These are phyloP conservation scores for Spinibarbus caldwelli DNA, from an alignment of 2,797 vertebrate genomes.

Conservation along the genomic window DNA sequence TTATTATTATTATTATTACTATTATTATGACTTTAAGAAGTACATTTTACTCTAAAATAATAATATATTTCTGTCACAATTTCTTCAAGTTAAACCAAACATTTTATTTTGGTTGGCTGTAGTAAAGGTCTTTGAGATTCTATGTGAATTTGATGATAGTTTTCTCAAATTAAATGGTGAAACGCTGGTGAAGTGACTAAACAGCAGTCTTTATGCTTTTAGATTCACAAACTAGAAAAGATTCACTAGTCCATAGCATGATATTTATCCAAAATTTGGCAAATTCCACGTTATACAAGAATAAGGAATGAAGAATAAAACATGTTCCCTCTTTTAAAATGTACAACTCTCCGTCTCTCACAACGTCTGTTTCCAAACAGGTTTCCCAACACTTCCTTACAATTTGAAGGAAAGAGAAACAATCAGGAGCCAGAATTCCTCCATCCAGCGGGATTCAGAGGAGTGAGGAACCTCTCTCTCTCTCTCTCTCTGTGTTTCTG, in stretches of 20 bases:
- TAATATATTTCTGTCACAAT: neutral
- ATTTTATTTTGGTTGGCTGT: too few relatives aligned
- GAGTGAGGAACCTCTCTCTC: too few relatives aligned
- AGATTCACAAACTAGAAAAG: too few relatives aligned
- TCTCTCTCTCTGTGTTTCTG: neutral
- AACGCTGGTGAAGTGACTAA: neutral
- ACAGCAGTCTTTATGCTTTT: neutral
- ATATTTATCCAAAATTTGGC: neutral
- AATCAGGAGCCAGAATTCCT: too few relatives aligned
- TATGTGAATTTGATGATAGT: neutral
- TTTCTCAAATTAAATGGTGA: neutral
- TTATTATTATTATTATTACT: too few relatives aligned
- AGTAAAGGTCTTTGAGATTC: too few relatives aligned
- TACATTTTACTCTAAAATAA: neutral
- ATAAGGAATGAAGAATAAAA: neutral
- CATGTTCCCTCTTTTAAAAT: neutral
- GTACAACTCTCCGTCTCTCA: neutral
- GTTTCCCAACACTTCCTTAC: neutral
- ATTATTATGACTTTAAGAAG: too few relatives aligned
- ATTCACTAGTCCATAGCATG: neutral
- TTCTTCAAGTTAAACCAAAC: neutral
- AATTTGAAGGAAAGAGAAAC: neutral
- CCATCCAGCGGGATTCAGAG: too few relatives aligned
- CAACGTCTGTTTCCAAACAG: neutral
- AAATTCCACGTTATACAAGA: neutral